These are phyloP conservation scores for Sebastes reedi DNA, from an alignment of 2,797 vertebrate genomes.

Conservation along the genomic window DNA sequence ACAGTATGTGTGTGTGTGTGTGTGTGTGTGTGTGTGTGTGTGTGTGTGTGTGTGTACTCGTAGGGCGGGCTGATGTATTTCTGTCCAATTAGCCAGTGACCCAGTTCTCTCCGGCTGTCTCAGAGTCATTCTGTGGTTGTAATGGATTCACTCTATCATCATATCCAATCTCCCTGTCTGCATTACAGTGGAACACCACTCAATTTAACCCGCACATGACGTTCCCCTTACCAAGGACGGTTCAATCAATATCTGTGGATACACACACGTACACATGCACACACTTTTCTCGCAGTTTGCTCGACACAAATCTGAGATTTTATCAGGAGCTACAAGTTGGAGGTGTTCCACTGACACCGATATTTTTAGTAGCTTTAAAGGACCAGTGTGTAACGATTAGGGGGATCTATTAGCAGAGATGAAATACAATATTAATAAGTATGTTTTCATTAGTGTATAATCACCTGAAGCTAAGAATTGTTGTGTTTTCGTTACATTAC, in stretches of 20 bases:
- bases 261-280: neutral
- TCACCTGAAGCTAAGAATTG: neutral
- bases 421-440: neutral
- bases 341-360: neutral
- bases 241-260: constrained; percentile 56
- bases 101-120: constrained; percentile 71
- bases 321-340: neutral
- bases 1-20: neutral
- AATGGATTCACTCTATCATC: constrained; percentile 71
- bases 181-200: constrained; percentile 49
- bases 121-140: constrained; percentile 56
- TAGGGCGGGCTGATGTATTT: constrained; percentile 62
- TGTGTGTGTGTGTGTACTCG: neutral
- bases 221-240: constrained; percentile 52
- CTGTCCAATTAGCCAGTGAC: constrained; percentile 76
- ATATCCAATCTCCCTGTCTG: constrained; percentile 64
- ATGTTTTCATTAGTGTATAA: neutral
- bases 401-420: no score
- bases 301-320: constrained; percentile 11
- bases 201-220: constrained; percentile 46
- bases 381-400: no score
- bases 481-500: neutral
- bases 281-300: neutral
- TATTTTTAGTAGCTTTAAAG: neutral
- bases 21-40: no score